Evolutionary conservation across 2,113 vertebrate species (phyloP).

Genomic region (Acanthisitta chloris): DNA sequence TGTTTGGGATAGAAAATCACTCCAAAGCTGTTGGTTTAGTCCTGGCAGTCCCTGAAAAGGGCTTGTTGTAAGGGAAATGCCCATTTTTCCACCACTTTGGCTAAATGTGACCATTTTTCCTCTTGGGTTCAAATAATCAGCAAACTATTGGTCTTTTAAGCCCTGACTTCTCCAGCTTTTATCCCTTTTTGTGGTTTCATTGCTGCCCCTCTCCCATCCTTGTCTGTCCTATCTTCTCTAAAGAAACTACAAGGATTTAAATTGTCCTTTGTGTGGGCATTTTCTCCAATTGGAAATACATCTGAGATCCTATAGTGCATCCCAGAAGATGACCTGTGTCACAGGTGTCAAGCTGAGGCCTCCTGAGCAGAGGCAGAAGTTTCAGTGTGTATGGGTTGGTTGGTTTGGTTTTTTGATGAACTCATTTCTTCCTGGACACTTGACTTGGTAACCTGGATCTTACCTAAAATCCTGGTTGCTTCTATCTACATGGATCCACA

Average conservation of each 20-base stretch:
- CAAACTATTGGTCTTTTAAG: not conserved
- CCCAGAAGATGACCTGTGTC: not conserved
- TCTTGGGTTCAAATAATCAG: not conserved
- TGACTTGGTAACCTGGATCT: not conserved
- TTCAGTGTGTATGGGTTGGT: not conserved
- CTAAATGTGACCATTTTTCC: not conserved
- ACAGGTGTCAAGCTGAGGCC: not conserved
- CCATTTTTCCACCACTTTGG: not conserved
- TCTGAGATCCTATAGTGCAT: not conserved
- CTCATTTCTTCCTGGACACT: not conserved
- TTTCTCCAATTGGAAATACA: not conserved
- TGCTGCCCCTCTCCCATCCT: not conserved
- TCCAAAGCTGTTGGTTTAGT: not conserved
- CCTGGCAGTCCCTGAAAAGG: not conserved
- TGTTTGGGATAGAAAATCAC: not conserved
- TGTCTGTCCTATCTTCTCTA: not conserved
- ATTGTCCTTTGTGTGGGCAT: not conserved
- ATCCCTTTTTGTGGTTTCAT: not conserved
- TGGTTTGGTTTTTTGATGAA: not conserved
- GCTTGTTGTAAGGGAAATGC: not conserved
- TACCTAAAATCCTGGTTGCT: not conserved
- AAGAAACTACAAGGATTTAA: not conserved
- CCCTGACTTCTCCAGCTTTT: not conserved
- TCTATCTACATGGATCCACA: not conserved
- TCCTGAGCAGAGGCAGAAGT: not conserved